Conservation (phyloP, 2,888 invertebrate species). For the Atethmia centrago region DNA sequence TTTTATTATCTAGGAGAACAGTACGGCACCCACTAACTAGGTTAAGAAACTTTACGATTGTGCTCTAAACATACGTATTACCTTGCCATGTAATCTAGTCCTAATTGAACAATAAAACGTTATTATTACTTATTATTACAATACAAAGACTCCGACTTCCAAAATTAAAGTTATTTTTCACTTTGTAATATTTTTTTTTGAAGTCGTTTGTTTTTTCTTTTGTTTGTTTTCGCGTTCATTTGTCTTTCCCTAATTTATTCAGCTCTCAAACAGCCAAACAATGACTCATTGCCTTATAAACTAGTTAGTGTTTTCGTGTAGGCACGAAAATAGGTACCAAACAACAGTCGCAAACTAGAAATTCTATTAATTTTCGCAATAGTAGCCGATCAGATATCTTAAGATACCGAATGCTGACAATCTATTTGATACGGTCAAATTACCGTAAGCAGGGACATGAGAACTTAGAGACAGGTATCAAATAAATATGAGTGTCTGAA, state of each 20-base stretch:
- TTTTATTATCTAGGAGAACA: no score
- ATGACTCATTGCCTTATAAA: slow-evolving; percentile 42
- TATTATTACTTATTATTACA: no score
- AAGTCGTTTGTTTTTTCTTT: slow-evolving; percentile 8
- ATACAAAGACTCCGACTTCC: no score
- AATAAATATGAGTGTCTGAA: slow-evolving; percentile 29
- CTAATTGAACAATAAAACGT: no score
- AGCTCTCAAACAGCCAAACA: not conserved
- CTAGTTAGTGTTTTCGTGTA: no score
- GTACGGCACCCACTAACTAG: no score
- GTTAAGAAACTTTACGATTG: no score
- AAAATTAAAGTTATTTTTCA: no score
- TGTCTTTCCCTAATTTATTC: not conserved
- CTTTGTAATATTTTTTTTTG: no score
- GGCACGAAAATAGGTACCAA: slow-evolving; percentile 22
- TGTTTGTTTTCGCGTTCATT: slow-evolving; percentile 1
- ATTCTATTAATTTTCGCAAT: slow-evolving; percentile 55
- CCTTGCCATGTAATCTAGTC: no score
- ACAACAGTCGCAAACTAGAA: slow-evolving; percentile 18
- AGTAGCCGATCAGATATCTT: slow-evolving; percentile 52
- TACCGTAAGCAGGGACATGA: slow-evolving; percentile 26
- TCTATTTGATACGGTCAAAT: slow-evolving; percentile 51
- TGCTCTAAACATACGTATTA: no score
- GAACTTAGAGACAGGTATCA: slow-evolving; percentile 31
- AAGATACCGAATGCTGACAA: slow-evolving; percentile 56